Conservation (phyloP, 64 coral and sea anemone genomes). For the Montipora cactus region DNA sequence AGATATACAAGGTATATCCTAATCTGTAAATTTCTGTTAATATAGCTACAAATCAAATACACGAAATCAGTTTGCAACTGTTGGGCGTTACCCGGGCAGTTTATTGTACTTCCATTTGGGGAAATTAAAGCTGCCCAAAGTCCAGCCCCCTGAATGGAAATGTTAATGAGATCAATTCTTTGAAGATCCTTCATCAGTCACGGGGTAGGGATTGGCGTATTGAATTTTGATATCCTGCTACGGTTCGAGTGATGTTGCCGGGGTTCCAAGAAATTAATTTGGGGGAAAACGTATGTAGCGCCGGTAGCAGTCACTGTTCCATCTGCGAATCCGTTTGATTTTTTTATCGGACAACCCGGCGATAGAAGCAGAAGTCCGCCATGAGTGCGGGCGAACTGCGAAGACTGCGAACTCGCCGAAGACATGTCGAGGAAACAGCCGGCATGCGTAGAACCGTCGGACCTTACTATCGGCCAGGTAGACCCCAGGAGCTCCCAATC, state of each 20-base stretch:
- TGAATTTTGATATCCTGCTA: not conserved
- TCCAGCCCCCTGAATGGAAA: too few species aligned
- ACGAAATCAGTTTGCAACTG: too few species aligned
- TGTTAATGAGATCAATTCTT: too few species aligned
- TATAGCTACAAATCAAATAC: too few species aligned
- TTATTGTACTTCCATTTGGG: too few species aligned
- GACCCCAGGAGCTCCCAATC: not conserved
- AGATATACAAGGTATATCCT: too few species aligned
- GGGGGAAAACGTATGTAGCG: constrained; percentile 11
- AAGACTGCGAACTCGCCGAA: not conserved
- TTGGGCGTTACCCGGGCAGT: too few species aligned
- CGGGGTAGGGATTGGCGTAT: not conserved
- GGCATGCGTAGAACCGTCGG: not conserved
- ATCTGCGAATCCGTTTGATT: constrained; percentile 17
- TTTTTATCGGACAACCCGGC: constrained; percentile 8
- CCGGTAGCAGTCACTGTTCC: constrained; percentile 25
- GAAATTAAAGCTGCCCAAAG: too few species aligned
- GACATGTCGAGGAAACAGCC: constrained; percentile 23
- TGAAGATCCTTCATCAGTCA: too few species aligned
- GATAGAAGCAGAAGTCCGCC: not conserved
- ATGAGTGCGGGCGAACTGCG: not conserved
- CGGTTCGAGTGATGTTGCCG: not conserved
- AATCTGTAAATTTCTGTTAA: too few species aligned
- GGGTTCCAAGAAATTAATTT: not conserved
- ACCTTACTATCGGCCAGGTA: not conserved